Evolutionary conservation across 2,797 vertebrate species (phyloP), one percentile per base, ranked within the genome.

Genomic region (Tiaroga cobitis): DNA sequence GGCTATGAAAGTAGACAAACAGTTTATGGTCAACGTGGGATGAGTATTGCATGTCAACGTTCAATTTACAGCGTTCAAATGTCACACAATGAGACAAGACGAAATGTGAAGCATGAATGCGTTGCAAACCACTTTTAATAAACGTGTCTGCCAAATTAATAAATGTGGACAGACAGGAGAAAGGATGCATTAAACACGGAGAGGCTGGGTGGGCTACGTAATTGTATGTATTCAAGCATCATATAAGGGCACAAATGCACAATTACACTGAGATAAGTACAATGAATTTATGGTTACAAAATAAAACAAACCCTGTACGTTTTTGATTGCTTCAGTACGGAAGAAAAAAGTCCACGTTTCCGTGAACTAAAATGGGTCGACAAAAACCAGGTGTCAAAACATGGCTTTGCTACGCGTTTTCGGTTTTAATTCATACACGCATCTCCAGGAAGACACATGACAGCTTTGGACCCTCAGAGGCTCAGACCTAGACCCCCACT

Each of bases 281-380:
- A 8, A 61, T n/a, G 3, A 63, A 82, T 37, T 2, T 4, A 13
- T 75, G 4, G 4, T 46, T 63, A 8, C 5, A 54, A 69, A 51
- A 32, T 13, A 1, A 49, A 67, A 80, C 2, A 82, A 59, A 18
- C 0, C 7, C 37, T 41, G n/a, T 1, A 74, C 10, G 26, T n/a
- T 61, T 32, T 63, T n/a, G 3, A 8, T 1, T 21, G 51, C n/a
- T 24, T 82, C 46, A 24, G 49, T 21, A 6, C 37, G n/a, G 59
- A 19, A 43, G 11, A 79, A 24, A 29, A 32, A 51, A 18, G 37
- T 32, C 37, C 69, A 34, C 13, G 19, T 74, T 73, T 29, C 69
- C 6, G 4, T 61, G 15, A 81, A 26, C 46, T 69, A 39, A 82
- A 72, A n/a, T 61, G 49, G 34, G 49, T 81, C 68, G 80, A 70